Evolutionary conservation across 2,113 vertebrate genomes (phyloP).

Genomic region (Coracopsis vasa): DNA sequence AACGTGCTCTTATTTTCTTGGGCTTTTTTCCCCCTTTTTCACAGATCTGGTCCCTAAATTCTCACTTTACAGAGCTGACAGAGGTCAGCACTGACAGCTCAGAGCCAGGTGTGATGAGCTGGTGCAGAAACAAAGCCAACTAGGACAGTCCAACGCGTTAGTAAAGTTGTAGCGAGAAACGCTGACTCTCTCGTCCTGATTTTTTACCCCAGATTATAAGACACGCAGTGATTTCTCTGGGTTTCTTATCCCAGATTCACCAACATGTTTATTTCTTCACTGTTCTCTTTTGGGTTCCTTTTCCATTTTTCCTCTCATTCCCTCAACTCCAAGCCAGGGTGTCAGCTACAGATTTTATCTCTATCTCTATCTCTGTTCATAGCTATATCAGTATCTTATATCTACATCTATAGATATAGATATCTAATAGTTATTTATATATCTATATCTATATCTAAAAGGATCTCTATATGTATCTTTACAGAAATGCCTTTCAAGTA

Average conservation of each 20-base stretch:
- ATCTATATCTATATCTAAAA: background rate
- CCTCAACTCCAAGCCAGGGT: background rate
- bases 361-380: background rate
- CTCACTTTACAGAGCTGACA: background rate
- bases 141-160: background rate
- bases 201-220: background rate
- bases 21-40: background rate
- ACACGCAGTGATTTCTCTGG: background rate
- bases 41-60: slow-evolving; percentile 45
- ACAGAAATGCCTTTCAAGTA: background rate
- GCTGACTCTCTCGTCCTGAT: background rate
- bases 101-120: slow-evolving; percentile 39
- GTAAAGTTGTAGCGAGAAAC: background rate
- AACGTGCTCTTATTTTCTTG: background rate
- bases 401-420: background rate
- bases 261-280: background rate
- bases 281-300: background rate
- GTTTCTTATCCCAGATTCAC: background rate
- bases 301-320: background rate
- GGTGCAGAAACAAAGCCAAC: background rate
- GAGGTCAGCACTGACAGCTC: background rate
- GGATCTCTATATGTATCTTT: background rate
- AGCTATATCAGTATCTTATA: background rate
- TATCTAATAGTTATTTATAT: too few species aligned
- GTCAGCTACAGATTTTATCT: background rate